Base-by-base conservation (phyloP, 1,140 invertebrate genomes). In the Papilio dardanus region DNA sequence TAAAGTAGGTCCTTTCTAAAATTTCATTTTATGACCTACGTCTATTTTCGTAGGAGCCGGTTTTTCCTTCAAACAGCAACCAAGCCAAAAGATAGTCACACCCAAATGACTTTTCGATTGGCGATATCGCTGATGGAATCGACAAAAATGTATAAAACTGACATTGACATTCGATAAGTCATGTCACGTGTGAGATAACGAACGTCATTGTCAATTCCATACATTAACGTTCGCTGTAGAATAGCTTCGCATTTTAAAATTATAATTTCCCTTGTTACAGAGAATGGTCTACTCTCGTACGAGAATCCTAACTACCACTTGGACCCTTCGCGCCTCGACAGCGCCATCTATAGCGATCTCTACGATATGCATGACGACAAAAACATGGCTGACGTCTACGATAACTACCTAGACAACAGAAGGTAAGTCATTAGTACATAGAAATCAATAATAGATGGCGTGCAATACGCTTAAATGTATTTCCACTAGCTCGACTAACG, bases 241-340 rank as follows among this genome's bases (percentile, higher is more conserved):
- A n/a, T n/a, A n/a, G n/a, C n/a, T n/a, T n/a, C n/a, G n/a, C 12
- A 10, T 37, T 62, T 14, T 62, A 30, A 62, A 62, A 28, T 28
- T 14, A 4, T 16, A 2, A 16, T 50, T 78, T 79, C 81, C 79
- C 86, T 88, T 89, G 81, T 95, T n/a, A 77, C 95, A 97, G 97
- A 97, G 94, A 97, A 97, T 94, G 97, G 97, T 83, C 95, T 97
- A 65, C 94, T 97, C 81, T 97, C 97, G 80, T 97, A 97, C 93
- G 96, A 97, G 93, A 98, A 97, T 91, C 97, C 97, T 8, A 97
- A 97, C 92, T 98, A 97, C 90, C 96, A 97, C 83, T 93, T 97
- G 90, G 96, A 96, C 83, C 96, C 96, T 65, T 95, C 96, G 31
- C 94, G 96, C 1, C 92, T 97, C 79, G 96, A 97, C 89, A 96